Conservation (phyloP, 2,113 vertebrate genomes). For the Perca schrenkii region DNA sequence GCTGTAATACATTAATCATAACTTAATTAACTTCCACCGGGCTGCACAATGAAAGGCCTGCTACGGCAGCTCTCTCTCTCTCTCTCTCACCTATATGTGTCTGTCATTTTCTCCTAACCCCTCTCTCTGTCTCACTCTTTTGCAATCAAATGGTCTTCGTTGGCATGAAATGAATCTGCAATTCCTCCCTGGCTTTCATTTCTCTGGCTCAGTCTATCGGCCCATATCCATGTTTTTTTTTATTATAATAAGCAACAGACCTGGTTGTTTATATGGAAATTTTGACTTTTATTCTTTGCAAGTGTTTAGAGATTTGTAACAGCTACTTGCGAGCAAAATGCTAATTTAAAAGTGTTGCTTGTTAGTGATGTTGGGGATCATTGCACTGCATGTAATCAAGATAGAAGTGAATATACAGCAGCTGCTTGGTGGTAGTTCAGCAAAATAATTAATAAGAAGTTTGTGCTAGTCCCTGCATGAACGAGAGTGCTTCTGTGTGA, state of each 20-base stretch:
- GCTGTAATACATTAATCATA: slow-evolving; percentile 78
- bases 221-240: not conserved
- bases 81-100: not conserved
- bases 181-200: not conserved
- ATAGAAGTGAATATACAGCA: not conserved
- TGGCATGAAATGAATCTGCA: slow-evolving; percentile 6
- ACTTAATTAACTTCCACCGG: slow-evolving; percentile 77
- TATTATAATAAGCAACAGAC: slow-evolving; percentile 9
- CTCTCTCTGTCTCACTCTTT: not conserved
- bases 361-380: not conserved
- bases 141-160: slow-evolving; percentile 8
- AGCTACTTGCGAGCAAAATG: not conserved
- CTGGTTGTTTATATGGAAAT: slow-evolving; percentile 46
- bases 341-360: not conserved
- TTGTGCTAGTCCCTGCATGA: not conserved
- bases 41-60: slow-evolving; percentile 54
- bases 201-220: not conserved
- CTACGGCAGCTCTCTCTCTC: slow-evolving; percentile 9
- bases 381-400: not conserved
- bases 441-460: not conserved
- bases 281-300: slow-evolving; percentile 26
- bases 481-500: not conserved
- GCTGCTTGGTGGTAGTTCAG: not conserved
- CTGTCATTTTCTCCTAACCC: too few species aligned
- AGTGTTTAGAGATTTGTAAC: not conserved